These are phyloP conservation scores for Holothuria scabra DNA, from an alignment of 53 echinoderm and acorn worm species.

Conservation along the genomic window DNA sequence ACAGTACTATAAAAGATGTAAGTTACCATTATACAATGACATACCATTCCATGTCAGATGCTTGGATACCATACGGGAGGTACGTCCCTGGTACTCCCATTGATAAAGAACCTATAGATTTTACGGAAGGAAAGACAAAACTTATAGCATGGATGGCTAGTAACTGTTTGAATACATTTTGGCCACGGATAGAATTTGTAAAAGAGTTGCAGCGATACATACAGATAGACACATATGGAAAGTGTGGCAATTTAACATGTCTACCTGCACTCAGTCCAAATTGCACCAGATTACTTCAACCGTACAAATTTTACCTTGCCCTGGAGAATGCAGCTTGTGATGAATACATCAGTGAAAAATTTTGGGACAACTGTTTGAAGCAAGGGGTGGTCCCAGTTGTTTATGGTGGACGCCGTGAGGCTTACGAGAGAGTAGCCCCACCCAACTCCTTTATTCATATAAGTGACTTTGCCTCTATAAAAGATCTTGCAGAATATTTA, in stretches of 20 bases:
- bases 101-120: slow-evolving; percentile 56
- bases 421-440: slow-evolving; percentile 75
- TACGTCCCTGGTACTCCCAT: slow-evolving; percentile 61
- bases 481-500: slow-evolving; percentile 66
- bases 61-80: slow-evolving; percentile 72
- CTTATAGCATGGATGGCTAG: slow-evolving; percentile 86
- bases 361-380: slow-evolving; percentile 76
- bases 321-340: slow-evolving; percentile 86
- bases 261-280: slow-evolving; percentile 72
- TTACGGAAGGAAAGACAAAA: slow-evolving; percentile 62
- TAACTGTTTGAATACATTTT: slow-evolving; percentile 85
- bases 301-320: slow-evolving; percentile 84
- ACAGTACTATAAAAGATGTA: slow-evolving; percentile 66
- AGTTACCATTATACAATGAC: slow-evolving; percentile 78
- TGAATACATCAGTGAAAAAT: slow-evolving; percentile 84
- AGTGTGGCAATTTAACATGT: slow-evolving; percentile 71
- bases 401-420: slow-evolving; percentile 75
- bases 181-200: slow-evolving; percentile 82
- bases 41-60: slow-evolving; percentile 71
- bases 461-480: slow-evolving; percentile 64
- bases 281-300: slow-evolving; percentile 63
- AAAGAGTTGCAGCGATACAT: slow-evolving; percentile 61
- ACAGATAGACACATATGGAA: slow-evolving; percentile 72
- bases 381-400: slow-evolving; percentile 79
- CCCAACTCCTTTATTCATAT: slow-evolving; percentile 82